phyloP scores from a whole-genome alignment of 2,113 vertebrate genomes.

The Stercorarius parasiticus region DNA sequence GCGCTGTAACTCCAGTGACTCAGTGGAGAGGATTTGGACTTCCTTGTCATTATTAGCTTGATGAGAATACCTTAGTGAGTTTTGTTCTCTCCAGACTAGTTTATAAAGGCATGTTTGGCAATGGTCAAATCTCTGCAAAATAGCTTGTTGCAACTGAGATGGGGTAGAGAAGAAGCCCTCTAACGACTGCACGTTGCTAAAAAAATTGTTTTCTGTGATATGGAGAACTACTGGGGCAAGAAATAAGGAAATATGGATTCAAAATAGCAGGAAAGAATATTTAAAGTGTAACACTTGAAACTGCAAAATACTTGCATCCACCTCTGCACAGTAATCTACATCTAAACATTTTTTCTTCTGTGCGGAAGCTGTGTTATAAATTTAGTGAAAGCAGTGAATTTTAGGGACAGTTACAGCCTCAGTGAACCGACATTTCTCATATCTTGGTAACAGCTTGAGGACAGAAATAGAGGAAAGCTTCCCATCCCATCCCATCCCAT shows the following conservation, averaged over 20 bases:
- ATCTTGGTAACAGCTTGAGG: neutral
- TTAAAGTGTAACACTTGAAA: neutral
- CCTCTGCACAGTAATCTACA: neutral
- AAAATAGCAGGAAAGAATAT: neutral
- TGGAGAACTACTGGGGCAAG: neutral
- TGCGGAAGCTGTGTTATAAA: neutral
- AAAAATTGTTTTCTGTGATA: neutral
- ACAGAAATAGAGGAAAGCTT: neutral
- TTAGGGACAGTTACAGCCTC: neutral
- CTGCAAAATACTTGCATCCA: neutral
- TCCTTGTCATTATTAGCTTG: neutral
- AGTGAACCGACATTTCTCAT: neutral
- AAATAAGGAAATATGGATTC: neutral
- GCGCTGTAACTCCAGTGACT: neutral
- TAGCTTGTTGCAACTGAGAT: neutral
- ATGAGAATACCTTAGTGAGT: neutral
- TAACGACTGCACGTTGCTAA: fast-evolving
- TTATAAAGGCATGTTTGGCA: neutral
- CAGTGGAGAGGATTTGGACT: neutral
- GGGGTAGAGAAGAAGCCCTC: neutral
- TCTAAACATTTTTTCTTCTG: neutral
- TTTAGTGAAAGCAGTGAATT: neutral
- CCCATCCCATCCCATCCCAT: neutral
- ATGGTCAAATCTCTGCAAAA: neutral
- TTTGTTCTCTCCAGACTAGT: neutral